Evolutionary conservation across 2,888 invertebrate genomes (phyloP), one percentile per base, ranked within the genome.

Genomic region (Serripes groenlandicus): DNA sequence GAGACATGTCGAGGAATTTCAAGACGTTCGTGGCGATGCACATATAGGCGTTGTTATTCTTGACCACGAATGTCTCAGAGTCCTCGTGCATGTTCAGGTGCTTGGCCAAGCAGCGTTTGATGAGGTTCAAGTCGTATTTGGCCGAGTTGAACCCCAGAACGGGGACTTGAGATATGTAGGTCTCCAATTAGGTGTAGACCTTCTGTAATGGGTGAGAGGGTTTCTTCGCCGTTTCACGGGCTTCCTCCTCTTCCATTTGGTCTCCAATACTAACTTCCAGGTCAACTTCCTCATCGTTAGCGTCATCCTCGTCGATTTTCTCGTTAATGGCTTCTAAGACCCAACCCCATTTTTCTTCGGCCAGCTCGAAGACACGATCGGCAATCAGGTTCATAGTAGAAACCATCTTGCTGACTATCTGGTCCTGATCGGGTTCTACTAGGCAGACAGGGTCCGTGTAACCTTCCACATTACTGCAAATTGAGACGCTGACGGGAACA

Each of bases 391-490:
- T 35, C 72, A 83, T 49, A 2, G 3, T 2, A 15, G 30, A 23
- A 23, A 83, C 64, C 83, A 83, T 83, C 7, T 35, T 18, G 11
- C 37, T 21, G 0, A 80, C 74, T 35, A 83, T 32, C 11, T 64
- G 56, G 37, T 83, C 49, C 60, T 64, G 77, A 21, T 83, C 75
- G 5, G 70, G 9, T 2, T 83, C 66, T 7, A 83, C 74, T 18
- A 83, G 21, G 35, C 77, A 83, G 0, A 77, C 30, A 11, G 75
- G 69, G 1, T 78, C 72, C 1, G 62, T 60, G 64, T 69, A 49
- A 23, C 79, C 76, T n/a, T 83, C 73, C 1, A 76, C 83, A 34
- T 83, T 83, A 32, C 76, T 83, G 42, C 83, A 76, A 11, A 83
- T 60, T 9, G 77, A 80, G 3, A 78, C 69, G 49, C 75, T 78